Evolutionary conservation across 2,113 vertebrate species (phyloP).

Genomic region (Labeo catla): DNA sequence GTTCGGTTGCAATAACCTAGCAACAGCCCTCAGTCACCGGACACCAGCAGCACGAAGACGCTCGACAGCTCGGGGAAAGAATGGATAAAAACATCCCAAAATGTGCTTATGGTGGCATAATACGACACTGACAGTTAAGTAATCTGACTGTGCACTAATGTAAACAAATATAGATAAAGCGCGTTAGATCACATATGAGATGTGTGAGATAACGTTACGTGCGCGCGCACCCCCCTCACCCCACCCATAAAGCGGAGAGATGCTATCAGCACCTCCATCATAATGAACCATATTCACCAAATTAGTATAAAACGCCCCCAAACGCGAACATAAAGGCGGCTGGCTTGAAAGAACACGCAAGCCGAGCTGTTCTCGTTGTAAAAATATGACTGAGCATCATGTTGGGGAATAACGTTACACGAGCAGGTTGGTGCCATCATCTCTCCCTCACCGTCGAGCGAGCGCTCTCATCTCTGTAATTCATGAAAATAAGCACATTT

Average conservation of each 20-base stretch:
- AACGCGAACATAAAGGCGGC: neutral
- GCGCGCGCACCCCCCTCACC: constrained; percentile 67
- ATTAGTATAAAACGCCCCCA: neutral
- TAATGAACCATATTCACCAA: neutral
- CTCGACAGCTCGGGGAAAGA: neutral
- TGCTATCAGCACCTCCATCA: constrained; percentile 49
- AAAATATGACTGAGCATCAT: constrained; percentile 35
- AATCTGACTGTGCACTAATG: neutral
- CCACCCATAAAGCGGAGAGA: constrained; percentile 73
- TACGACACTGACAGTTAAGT: neutral
- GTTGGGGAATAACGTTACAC: constrained; percentile 26
- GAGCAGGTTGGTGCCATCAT: constrained; percentile 70
- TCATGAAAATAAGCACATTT: neutral
- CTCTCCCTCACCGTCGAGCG: constrained; percentile 44
- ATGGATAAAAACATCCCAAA: neutral
- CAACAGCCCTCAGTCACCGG: constrained; percentile 15
- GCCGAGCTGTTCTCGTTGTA: neutral
- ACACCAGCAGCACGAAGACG: neutral
- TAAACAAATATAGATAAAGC: neutral
- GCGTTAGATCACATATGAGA: neutral
- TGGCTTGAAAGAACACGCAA: neutral
- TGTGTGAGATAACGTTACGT: neutral
- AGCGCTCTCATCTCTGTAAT: constrained; percentile 44
- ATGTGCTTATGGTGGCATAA: neutral
- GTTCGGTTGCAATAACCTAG: constrained; percentile 22